Evolutionary conservation across 1,140 invertebrate genomes (phyloP).

Genomic region (Dermatophagoides farinae): DNA sequence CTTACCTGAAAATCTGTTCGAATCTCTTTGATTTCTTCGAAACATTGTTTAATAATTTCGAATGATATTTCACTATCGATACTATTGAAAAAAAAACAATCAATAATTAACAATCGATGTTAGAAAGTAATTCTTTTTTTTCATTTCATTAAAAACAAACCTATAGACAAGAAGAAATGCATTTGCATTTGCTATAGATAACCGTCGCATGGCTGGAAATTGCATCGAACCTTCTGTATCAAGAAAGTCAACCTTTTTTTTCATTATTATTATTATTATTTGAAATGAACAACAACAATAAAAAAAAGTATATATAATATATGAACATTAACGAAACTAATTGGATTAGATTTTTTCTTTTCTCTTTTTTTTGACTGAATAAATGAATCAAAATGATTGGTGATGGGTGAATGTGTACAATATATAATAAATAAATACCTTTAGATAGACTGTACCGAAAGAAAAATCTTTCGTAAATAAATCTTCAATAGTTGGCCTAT

Average conservation of each 20-base stretch:
- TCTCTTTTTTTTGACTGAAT: too few relatives aligned
- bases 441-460: conserved; percentile 27
- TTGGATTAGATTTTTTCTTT: too few relatives aligned
- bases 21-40: conserved; percentile 60
- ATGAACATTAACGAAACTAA: too few relatives aligned
- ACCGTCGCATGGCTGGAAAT: conserved; percentile 58
- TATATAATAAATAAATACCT: conserved; percentile 22
- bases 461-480: conserved; percentile 66
- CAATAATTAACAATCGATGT: not conserved
- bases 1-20: conserved; percentile 38
- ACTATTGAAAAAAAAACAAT: conserved; percentile 24
- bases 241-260: conserved; percentile 47
- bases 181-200: conserved; percentile 69
- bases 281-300: not conserved
- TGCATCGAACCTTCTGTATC: conserved; percentile 70
- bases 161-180: conserved; percentile 68
- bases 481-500: conserved; percentile 71
- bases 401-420: too few relatives aligned
- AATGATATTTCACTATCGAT: conserved; percentile 54
- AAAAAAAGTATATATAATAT: not conserved
- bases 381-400: too few relatives aligned
- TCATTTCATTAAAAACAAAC: not conserved
- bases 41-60: conserved; percentile 50
- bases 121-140: not conserved
- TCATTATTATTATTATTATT: not conserved